Percentiles rank a stretch among this genome's conserved stretches.
Conservation (phyloP, 2,113 vertebrate genomes). For the Acanthisitta chloris region DNA sequence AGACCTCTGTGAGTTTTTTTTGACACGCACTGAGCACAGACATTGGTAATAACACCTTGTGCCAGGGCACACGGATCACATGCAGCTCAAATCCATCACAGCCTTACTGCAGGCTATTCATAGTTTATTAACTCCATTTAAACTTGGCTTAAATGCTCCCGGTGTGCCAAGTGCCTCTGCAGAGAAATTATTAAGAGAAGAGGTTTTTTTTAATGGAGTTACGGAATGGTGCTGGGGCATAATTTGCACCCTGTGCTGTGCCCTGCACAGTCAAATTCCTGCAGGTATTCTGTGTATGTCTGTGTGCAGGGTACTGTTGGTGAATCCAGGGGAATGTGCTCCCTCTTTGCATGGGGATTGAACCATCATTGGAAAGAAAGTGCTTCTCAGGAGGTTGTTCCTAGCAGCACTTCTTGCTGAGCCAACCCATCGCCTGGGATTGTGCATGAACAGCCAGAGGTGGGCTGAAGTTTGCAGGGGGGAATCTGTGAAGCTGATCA, state of each 20-base stretch:
- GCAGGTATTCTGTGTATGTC: fast-evolving
- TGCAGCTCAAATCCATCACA: not conserved
- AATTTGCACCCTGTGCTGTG: fast-evolving
- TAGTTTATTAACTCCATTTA: conserved; percentile 44
- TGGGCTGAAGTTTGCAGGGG: not conserved
- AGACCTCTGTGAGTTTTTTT: not conserved
- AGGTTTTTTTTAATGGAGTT: not conserved
- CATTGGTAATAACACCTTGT: not conserved
- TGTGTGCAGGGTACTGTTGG: fast-evolving
- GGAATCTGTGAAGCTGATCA: fast-evolving
- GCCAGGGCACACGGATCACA: fast-evolving
- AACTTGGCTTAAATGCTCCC: not conserved
- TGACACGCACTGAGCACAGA: fast-evolving
- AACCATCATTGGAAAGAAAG: not conserved
- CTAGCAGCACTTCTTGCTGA: not conserved
- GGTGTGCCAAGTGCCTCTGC: not conserved
- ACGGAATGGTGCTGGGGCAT: fast-evolving
- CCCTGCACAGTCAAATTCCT: fast-evolving
- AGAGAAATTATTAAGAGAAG: not conserved
- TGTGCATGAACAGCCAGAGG: not conserved
- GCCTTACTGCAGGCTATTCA: not conserved
- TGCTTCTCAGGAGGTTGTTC: not conserved
- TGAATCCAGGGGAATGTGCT: not conserved
- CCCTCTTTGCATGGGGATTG: fast-evolving
- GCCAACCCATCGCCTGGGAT: not conserved